A percentile compares a stretch with the other conserved stretches of the same genome.
phyloP scores from a whole-genome alignment of 2,888 invertebrate species.

The Clunio marinus region DNA sequence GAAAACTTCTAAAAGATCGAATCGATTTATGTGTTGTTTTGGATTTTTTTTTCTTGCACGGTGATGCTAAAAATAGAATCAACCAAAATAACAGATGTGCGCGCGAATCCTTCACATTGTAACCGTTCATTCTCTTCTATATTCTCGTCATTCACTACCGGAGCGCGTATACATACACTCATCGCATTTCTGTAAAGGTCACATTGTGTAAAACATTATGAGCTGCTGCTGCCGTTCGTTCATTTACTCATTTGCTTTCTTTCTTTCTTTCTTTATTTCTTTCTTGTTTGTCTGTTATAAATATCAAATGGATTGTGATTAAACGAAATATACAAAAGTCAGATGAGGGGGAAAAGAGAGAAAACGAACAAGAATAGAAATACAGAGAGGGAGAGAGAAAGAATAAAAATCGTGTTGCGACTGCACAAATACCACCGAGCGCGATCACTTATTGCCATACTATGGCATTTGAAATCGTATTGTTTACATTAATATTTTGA shows the following conservation, averaged over 20 bases:
- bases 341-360: slow-evolving; percentile 33
- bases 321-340: slow-evolving; percentile 15
- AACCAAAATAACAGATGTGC: slow-evolving; percentile 31
- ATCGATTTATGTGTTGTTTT: slow-evolving; percentile 7
- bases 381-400: background rate
- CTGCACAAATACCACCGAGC: slow-evolving; percentile 19
- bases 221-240: slow-evolving; percentile 22
- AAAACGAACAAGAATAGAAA: background rate
- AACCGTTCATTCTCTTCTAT: slow-evolving; percentile 16
- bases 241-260: no score
- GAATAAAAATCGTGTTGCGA: background rate
- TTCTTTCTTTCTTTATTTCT: no score
- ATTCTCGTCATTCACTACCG: slow-evolving; percentile 27
- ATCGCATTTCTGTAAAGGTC: slow-evolving; percentile 29
- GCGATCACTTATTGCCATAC: background rate
- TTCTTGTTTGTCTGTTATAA: slow-evolving; percentile 35
- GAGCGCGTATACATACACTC: slow-evolving; percentile 13
- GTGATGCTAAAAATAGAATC: slow-evolving; percentile 19
- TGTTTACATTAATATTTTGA: slow-evolving; percentile 31
- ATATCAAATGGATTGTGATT: slow-evolving; percentile 37
- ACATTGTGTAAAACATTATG: slow-evolving; percentile 20
- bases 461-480: no score
- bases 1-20: background rate
- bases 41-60: slow-evolving; percentile 2
- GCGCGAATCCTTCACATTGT: slow-evolving; percentile 37